phyloP scores from a whole-genome alignment of 2,797 vertebrate genomes.

The Myioborus miniatus region DNA sequence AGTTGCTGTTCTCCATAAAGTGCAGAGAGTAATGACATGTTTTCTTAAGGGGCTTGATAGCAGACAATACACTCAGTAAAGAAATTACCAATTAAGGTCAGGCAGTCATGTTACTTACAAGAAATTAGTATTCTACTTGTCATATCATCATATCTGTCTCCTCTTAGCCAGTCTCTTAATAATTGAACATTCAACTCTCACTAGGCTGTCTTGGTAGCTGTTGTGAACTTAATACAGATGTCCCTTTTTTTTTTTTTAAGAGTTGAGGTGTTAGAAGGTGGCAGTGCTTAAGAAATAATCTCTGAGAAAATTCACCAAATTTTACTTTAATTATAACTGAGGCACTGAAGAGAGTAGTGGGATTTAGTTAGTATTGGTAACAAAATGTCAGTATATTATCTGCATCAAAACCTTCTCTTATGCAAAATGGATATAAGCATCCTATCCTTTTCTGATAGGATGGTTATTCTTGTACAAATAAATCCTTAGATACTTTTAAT shows the following conservation, averaged over 20 bases:
- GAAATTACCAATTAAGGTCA: background rate
- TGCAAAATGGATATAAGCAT: background rate
- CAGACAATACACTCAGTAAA: background rate
- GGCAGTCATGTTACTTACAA: background rate
- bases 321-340: background rate
- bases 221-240: background rate
- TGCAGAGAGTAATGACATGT: background rate
- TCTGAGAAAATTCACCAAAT: background rate
- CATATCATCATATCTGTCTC: background rate
- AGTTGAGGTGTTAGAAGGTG: background rate
- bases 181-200: background rate
- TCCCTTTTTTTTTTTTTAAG: background rate
- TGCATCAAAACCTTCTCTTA: background rate
- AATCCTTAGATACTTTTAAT: background rate
- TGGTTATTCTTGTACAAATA: background rate
- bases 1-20: background rate
- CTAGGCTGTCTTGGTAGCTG: background rate
- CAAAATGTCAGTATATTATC: background rate
- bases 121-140: background rate
- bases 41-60: background rate
- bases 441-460: background rate
- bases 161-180: background rate
- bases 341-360: background rate
- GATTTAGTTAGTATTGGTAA: background rate
- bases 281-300: background rate